phyloP scores from a whole-genome alignment of 2,113 vertebrate genomes.

The Osmerus eperlanus region DNA sequence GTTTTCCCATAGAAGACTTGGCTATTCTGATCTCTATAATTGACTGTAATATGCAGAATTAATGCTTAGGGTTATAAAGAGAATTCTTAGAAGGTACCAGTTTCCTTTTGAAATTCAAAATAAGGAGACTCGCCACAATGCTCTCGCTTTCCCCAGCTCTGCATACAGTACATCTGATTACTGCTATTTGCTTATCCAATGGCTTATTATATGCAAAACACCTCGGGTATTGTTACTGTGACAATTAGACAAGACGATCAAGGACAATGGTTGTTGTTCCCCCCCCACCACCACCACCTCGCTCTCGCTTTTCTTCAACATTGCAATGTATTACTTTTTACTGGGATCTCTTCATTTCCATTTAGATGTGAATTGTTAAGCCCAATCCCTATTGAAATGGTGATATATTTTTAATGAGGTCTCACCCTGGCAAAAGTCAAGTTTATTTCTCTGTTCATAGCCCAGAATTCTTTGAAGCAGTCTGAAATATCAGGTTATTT shows the following conservation, averaged over 20 bases:
- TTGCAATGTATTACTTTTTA: not conserved
- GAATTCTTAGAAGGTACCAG: constrained; percentile 58
- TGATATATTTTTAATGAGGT: constrained; percentile 22
- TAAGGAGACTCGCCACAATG: constrained; percentile 57
- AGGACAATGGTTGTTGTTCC: constrained; percentile 50
- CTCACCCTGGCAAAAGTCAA: constrained; percentile 1
- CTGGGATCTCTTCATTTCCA: constrained; percentile 17
- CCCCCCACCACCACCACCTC: not conserved
- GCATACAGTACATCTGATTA: constrained; percentile 41
- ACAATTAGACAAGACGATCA: constrained; percentile 69
- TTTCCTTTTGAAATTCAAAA: constrained; percentile 74
- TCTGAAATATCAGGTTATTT: constrained; percentile 29
- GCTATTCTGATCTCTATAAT: constrained; percentile 75
- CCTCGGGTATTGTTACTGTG: constrained; percentile 63
- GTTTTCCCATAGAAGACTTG: constrained; percentile 69
- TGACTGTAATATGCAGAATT: constrained; percentile 75
- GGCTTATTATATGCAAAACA: constrained; percentile 64
- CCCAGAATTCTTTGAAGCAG: constrained; percentile 31
- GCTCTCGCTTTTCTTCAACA: not conserved
- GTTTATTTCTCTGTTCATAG: constrained; percentile 14
- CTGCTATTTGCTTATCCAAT: constrained; percentile 62
- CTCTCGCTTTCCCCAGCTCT: constrained; percentile 49
- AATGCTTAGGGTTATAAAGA: constrained; percentile 70
- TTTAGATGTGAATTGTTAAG: constrained; percentile 28
- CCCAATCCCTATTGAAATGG: constrained; percentile 17